These are phyloP conservation scores for Muscicapa comitata DNA, from an alignment of 2,797 vertebrate species.

Conservation along the genomic window DNA sequence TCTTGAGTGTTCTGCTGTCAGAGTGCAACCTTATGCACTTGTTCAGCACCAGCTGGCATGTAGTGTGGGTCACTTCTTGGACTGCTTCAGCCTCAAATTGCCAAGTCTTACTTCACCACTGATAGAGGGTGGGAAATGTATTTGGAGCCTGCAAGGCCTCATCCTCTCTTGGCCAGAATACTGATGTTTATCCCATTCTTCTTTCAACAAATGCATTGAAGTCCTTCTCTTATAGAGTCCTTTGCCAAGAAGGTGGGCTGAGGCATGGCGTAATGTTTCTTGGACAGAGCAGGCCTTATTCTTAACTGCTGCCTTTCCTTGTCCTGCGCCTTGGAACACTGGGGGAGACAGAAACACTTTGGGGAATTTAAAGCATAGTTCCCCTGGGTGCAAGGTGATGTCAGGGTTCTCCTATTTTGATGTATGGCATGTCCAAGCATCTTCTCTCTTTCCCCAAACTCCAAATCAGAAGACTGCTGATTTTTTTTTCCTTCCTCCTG, in stretches of 20 bases:
- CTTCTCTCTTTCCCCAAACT: neutral
- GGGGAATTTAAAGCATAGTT: neutral
- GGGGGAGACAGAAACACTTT: neutral
- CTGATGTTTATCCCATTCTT: neutral
- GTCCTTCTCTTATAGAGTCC: neutral
- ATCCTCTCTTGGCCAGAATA: neutral
- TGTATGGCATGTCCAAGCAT: neutral
- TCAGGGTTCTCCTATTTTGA: neutral
- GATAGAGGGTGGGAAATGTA: neutral
- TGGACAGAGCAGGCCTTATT: neutral
- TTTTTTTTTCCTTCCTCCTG: neutral
- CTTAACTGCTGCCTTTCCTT: neutral
- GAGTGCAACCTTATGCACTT: neutral
- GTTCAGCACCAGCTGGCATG: neutral
- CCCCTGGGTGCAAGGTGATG: neutral
- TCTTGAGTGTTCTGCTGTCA: neutral
- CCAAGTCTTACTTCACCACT: neutral
- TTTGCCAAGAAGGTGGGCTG: neutral
- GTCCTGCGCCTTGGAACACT: rapidly evolving
- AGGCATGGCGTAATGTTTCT: neutral
- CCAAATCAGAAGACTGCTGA: neutral
- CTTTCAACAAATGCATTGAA: neutral
- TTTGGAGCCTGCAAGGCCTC: neutral
- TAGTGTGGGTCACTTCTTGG: neutral
- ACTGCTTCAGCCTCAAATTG: neutral